phyloP scores from a whole-genome alignment of 2,113 vertebrate species.

The Seriola rivoliana region DNA sequence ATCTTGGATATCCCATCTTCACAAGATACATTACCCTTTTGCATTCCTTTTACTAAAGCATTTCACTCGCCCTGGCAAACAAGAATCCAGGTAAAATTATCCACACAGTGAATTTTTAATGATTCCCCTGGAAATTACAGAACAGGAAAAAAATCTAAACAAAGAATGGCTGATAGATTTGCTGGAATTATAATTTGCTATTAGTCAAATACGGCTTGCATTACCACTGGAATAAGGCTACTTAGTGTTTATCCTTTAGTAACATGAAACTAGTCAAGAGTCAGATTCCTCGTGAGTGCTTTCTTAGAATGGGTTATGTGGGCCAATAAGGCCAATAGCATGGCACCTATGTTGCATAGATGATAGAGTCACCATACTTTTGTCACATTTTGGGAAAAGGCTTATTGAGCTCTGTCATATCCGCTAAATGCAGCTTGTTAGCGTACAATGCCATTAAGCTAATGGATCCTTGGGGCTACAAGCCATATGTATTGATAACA shows the following conservation, averaged over 20 bases:
- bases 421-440: background rate
- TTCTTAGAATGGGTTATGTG: background rate
- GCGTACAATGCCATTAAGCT: background rate
- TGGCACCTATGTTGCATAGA: background rate
- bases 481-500: background rate
- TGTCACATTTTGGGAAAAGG: background rate
- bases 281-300: background rate
- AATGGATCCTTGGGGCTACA: background rate
- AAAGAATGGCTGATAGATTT: background rate
- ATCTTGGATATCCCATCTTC: conserved; percentile 78
- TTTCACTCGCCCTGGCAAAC: conserved; percentile 69
- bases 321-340: background rate
- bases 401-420: background rate
- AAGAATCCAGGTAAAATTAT: conserved; percentile 76
- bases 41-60: conserved; percentile 63
- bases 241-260: background rate
- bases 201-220: background rate
- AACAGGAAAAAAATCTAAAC: conserved; percentile 20
- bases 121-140: conserved; percentile 82
- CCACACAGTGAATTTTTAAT: conserved; percentile 77
- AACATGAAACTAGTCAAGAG: background rate
- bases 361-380: background rate
- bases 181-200: background rate
- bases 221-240: background rate
- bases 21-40: conserved; percentile 68